Percentiles rank a stretch among this genome's conserved stretches.
These are phyloP conservation scores for Rhabdornis inornatus DNA, from an alignment of 2,113 vertebrate genomes.

Conservation along the genomic window DNA sequence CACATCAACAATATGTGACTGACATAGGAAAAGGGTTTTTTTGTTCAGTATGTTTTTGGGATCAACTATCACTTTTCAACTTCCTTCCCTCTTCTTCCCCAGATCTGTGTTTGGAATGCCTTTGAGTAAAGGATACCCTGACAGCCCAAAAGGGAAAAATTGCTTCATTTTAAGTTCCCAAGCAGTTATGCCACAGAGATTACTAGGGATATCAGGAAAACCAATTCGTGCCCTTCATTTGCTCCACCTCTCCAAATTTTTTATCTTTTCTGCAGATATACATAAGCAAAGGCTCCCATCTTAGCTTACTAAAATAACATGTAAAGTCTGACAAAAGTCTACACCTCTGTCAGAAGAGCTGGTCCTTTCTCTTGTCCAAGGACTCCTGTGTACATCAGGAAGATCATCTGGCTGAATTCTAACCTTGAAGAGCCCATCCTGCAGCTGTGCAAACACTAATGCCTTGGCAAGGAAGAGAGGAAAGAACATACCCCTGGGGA, in stretches of 20 bases:
- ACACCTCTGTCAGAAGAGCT: not conserved
- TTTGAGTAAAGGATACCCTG: not conserved
- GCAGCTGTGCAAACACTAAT: slow-evolving; percentile 18
- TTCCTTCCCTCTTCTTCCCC: not conserved
- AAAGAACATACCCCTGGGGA: not conserved
- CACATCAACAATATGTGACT: not conserved
- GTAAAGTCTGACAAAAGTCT: not conserved
- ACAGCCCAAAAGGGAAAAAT: not conserved
- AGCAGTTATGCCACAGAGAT: not conserved
- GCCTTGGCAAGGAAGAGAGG: not conserved
- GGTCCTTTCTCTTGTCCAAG: not conserved
- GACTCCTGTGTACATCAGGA: not conserved
- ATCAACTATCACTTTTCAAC: not conserved
- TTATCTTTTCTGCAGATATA: not conserved
- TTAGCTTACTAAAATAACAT: not conserved
- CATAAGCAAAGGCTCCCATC: not conserved
- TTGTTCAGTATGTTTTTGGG: not conserved
- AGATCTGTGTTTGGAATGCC: not conserved
- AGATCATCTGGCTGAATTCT: not conserved
- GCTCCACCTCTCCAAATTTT: not conserved
- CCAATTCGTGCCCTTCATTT: not conserved
- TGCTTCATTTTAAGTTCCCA: not conserved
- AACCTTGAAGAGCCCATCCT: not conserved
- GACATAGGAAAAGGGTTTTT: not conserved
- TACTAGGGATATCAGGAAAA: not conserved